Conservation (phyloP, 2,797 vertebrate genomes). For the Galago senegalensis region DNA sequence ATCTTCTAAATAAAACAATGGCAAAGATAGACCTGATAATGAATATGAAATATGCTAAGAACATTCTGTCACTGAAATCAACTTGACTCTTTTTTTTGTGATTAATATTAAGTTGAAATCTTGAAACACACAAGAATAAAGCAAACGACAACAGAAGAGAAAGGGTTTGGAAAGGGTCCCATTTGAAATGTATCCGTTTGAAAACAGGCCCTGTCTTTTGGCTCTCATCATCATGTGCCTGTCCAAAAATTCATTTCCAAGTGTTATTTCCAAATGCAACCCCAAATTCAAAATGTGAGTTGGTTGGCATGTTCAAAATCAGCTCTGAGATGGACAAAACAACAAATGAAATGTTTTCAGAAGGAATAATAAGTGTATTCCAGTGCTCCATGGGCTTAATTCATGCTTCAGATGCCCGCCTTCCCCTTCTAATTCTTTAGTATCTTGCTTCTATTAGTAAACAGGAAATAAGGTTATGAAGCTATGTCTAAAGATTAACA, state of each 20-base stretch:
- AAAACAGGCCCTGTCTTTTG: slow-evolving; percentile 74
- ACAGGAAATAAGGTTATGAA: slow-evolving; percentile 78
- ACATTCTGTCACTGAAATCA: slow-evolving; percentile 72
- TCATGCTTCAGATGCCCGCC: slow-evolving; percentile 60
- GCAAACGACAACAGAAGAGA: slow-evolving; percentile 55
- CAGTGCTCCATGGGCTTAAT: slow-evolving; percentile 62
- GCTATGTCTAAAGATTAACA: slow-evolving; percentile 76
- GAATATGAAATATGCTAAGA: slow-evolving; percentile 77
- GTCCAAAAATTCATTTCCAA: slow-evolving; percentile 67
- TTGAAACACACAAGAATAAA: slow-evolving; percentile 66
- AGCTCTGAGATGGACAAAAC: slow-evolving; percentile 66
- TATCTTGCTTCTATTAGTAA: slow-evolving; percentile 68
- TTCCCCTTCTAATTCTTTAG: slow-evolving; percentile 49
- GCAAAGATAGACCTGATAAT: slow-evolving; percentile 72
- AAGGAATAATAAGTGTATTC: slow-evolving; percentile 61
- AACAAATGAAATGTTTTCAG: slow-evolving; percentile 59
- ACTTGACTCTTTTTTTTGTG: slow-evolving; percentile 40
- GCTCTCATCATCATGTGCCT: neutral
- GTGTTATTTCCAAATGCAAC: slow-evolving; percentile 67
- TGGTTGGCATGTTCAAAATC: slow-evolving; percentile 64
- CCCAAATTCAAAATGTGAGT: slow-evolving; percentile 57
- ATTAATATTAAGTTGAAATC: slow-evolving; percentile 67
- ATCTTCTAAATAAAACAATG: slow-evolving; percentile 81
- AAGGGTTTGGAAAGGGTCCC: slow-evolving; percentile 31
- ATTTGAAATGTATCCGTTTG: slow-evolving; percentile 60